Evolutionary conservation across 2,113 vertebrate species (phyloP).

Genomic region (Pantherophis guttatus): DNA sequence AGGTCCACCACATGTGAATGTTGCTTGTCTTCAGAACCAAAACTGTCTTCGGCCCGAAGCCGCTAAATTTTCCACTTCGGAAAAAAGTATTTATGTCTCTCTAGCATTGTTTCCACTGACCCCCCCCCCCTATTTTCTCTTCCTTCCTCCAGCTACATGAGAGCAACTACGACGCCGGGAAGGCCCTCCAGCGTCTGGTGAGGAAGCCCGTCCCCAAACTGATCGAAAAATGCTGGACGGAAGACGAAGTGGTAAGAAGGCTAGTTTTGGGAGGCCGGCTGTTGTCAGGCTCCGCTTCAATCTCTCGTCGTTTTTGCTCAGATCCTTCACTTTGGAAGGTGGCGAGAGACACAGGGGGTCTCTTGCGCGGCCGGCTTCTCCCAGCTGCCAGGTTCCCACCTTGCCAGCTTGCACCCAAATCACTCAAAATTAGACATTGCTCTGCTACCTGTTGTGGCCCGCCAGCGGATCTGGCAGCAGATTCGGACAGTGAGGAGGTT

Average conservation of each 20-base stretch:
- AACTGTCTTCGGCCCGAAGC: neutral
- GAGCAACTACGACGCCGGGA: slow-evolving; percentile 95
- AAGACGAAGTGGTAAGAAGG: slow-evolving; percentile 95
- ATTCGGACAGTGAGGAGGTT: too few species aligned
- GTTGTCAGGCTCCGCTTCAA: neutral
- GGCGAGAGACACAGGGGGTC: neutral
- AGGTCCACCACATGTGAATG: neutral
- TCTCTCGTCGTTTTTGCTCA: neutral
- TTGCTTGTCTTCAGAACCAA: neutral
- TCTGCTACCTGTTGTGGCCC: too few species aligned
- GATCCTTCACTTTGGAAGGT: neutral
- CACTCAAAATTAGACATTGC: too few species aligned
- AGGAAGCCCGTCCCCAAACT: slow-evolving; percentile 97
- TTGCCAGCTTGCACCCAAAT: accelerated
- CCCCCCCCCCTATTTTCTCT: slow-evolving; percentile 3
- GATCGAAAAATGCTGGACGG: slow-evolving; percentile 98
- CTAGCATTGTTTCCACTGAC: slow-evolving; percentile 17
- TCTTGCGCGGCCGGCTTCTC: neutral
- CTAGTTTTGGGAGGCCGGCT: neutral
- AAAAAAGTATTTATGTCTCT: neutral
- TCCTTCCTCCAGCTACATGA: slow-evolving; percentile 86
- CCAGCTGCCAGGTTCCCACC: accelerated
- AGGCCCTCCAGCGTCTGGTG: slow-evolving; percentile 95
- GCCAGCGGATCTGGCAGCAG: too few species aligned
- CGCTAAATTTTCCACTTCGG: slow-evolving; percentile 1